Percentiles rank a stretch among this genome's conserved stretches.
Evolutionary conservation across 2,888 invertebrate genomes (phyloP).

Genomic region (Sinelater perroti): DNA sequence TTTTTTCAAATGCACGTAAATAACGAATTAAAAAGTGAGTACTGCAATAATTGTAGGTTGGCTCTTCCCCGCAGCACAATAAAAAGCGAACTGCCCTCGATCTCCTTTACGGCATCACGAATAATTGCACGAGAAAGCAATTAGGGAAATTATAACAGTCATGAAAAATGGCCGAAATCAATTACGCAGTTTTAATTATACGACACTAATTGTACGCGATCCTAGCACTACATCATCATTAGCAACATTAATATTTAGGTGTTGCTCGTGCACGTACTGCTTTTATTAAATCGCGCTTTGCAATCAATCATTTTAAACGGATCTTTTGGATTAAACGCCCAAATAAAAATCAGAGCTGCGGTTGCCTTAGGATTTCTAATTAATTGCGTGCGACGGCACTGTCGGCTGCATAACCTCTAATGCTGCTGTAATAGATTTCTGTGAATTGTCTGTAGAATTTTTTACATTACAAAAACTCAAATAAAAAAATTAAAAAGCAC

Average conservation of each 20-base stretch:
- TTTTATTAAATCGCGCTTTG: constrained; percentile 9
- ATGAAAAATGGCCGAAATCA: constrained; percentile 16
- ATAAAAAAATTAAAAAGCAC: too few relatives aligned
- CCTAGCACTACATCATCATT: constrained; percentile 16
- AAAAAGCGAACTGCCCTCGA: background rate
- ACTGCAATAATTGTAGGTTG: background rate
- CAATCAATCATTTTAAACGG: constrained; percentile 15
- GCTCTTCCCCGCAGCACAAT: background rate
- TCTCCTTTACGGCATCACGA: background rate
- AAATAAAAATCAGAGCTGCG: background rate
- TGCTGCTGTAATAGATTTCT: too few relatives aligned
- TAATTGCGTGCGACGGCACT: too few relatives aligned
- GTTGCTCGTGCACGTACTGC: background rate
- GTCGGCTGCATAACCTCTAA: too few relatives aligned
- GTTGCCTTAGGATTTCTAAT: too few relatives aligned
- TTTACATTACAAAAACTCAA: too few relatives aligned
- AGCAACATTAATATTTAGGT: constrained; percentile 8
- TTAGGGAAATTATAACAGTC: constrained; percentile 10
- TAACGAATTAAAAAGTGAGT: background rate
- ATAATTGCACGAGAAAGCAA: constrained; percentile 1
- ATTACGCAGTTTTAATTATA: constrained; percentile 15
- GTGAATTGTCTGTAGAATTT: too few relatives aligned
- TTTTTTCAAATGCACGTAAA: too few relatives aligned
- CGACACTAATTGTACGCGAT: constrained; percentile 4
- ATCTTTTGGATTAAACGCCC: background rate